Evolutionary conservation across 2,797 vertebrate species (phyloP).

Genomic region (Coregonus ussuriensis): DNA sequence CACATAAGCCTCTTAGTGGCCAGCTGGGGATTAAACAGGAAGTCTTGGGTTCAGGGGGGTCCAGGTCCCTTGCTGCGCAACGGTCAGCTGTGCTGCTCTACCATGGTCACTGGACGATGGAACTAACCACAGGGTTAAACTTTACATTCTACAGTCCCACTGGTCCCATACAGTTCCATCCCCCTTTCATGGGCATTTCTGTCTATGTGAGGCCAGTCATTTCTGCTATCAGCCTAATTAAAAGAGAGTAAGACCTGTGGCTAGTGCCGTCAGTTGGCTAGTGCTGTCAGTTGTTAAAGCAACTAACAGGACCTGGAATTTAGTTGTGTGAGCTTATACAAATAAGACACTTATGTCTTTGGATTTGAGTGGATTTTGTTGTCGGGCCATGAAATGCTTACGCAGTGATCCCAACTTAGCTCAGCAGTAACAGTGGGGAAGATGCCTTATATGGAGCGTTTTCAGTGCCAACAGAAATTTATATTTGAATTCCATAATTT

Average conservation of each 20-base stretch:
- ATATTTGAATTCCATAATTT: no score
- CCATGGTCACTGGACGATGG: background rate
- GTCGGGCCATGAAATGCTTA: no score
- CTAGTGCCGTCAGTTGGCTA: background rate
- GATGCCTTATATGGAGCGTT: no score
- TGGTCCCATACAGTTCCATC: background rate
- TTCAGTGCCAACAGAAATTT: no score
- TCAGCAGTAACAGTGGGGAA: no score
- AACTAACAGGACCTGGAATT: no score
- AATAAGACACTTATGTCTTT: no score
- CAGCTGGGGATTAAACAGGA: conserved; percentile 76
- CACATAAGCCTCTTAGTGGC: conserved; percentile 74
- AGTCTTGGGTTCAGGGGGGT: conserved; percentile 63
- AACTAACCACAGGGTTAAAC: conserved; percentile 7
- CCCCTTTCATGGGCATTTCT: background rate
- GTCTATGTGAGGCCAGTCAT: background rate
- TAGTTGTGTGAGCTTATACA: no score
- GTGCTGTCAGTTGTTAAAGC: no score
- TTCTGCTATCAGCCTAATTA: background rate
- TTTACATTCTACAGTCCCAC: background rate
- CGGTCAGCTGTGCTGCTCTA: background rate
- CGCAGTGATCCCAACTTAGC: no score
- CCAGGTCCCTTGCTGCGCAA: conserved; percentile 14
- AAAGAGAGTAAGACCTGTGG: background rate
- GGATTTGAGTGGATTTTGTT: no score